Base-by-base conservation (phyloP, 2,888 invertebrate genomes). In the Drosophila birchii region DNA sequence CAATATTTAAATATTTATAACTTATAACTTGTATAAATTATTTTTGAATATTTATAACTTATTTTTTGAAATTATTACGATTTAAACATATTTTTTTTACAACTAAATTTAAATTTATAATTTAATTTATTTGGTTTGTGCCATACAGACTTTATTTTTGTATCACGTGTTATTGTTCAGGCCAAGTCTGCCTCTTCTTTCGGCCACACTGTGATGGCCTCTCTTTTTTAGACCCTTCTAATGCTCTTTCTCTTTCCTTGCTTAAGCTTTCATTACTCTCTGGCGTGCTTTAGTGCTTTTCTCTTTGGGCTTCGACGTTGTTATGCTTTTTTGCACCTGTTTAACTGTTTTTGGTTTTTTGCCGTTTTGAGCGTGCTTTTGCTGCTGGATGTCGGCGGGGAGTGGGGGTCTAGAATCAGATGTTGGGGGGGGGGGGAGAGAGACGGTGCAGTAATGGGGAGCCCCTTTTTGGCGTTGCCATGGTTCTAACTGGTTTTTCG, bases 241-340 rank as follows among this genome's bases (percentile, higher is more conserved):
- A n/a, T 12, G 11, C 53, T 16, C 23, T 16, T 16, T 4, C 5
- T 12, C 9, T 12, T 11, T 34, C 61, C 39, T 41, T 41, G 61
- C 20, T 38, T 20, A 57, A 61, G 61, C 61, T 61, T 61, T 43
- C 16, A 20, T 51, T 34, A 5, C 18, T n/a, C 49, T 32, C n/a
- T n/a, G n/a, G n/a, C n/a, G n/a, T n/a, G n/a, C n/a, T n/a, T n/a
- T n/a, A n/a, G n/a, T n/a, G n/a, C n/a, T n/a, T n/a, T 18, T n/a
- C 63, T 74, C 53, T 60, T 34, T 66, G 57, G 43, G 49, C 62
- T 73, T 47, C 16, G 11, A 9, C 62, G 55, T 56, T 78, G 75
- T 72, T 84, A 70, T 81, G 81, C 54, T 78, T 81, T 81, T 81
- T 81, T 81, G 79, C 89, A 89, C 87, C 82, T 83, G 89, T 68